Evolutionary conservation across 2,113 vertebrate species (phyloP).

Genomic region (Serinus canaria): DNA sequence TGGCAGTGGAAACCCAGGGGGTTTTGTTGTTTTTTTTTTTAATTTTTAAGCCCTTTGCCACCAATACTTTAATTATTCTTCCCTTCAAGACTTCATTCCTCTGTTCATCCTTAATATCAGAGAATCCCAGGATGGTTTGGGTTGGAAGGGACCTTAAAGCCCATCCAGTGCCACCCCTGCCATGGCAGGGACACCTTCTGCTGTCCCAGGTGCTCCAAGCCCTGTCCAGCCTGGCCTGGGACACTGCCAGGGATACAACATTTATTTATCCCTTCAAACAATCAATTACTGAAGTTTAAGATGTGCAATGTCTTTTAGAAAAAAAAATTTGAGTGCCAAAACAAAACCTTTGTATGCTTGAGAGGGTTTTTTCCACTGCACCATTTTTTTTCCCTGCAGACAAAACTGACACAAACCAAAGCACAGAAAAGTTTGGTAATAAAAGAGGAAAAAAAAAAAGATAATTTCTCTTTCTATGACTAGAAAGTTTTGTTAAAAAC

Average conservation of each 20-base stretch:
- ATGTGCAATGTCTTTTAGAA: neutral
- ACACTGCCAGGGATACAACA: neutral
- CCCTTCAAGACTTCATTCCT: neutral
- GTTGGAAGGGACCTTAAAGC: neutral
- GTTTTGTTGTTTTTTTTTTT: neutral
- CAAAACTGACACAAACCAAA: neutral
- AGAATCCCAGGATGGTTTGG: neutral
- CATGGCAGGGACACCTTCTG: neutral
- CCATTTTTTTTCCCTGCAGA: neutral
- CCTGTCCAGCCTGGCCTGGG: rapidly evolving
- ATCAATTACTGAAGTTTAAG: neutral
- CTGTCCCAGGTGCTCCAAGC: neutral
- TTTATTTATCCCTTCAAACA: neutral
- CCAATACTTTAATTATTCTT: neutral
- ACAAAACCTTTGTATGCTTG: neutral
- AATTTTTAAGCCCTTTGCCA: neutral
- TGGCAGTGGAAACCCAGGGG: neutral
- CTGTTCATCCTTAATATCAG: neutral
- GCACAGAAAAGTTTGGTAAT: neutral
- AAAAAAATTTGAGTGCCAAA: neutral
- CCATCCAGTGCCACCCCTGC: neutral
- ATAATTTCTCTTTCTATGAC: neutral
- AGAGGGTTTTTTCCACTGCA: neutral
- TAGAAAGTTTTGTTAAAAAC: neutral
- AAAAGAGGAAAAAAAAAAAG: neutral